Percentiles rank a stretch among this genome's conserved stretches.
Conservation (phyloP, 2,113 vertebrate genomes). For the Nettapus auritus region DNA sequence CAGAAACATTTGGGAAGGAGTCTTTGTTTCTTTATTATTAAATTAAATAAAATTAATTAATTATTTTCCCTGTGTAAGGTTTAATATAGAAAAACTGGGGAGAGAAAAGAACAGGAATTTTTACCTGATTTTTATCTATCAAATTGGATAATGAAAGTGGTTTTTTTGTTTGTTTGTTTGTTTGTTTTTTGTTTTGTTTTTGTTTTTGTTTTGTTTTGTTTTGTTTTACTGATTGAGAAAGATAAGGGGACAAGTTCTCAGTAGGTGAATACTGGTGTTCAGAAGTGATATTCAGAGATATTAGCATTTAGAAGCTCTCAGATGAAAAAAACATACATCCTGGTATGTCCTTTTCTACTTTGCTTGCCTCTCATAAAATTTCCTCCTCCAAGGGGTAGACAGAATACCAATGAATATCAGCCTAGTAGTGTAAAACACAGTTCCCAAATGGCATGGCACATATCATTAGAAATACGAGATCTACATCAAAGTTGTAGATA, state of each 20-base stretch:
- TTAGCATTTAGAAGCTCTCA: neutral
- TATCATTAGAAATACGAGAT: neutral
- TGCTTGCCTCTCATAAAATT: neutral
- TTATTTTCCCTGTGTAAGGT: too few species aligned
- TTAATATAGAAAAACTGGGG: neutral
- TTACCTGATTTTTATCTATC: neutral
- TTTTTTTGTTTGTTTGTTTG: too few species aligned
- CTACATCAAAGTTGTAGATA: conserved; percentile 51
- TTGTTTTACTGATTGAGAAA: neutral
- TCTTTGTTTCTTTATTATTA: neutral
- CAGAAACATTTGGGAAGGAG: neutral
- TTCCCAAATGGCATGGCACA: conserved; percentile 44
- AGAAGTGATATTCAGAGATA: neutral
- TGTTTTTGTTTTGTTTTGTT: too few species aligned
- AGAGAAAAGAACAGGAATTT: neutral
- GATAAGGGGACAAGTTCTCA: neutral
- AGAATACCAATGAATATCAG: neutral
- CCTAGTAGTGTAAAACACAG: neutral
- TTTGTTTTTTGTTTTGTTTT: too few species aligned
- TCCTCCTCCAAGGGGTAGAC: neutral
- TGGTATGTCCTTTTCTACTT: neutral
- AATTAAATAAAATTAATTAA: too few species aligned
- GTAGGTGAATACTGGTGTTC: neutral
- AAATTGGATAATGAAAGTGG: neutral
- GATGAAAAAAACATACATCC: neutral